Evolutionary conservation across 2,888 invertebrate species (phyloP), one percentile per base, ranked within the genome.

Genomic region (Phlogophora meticulosa): DNA sequence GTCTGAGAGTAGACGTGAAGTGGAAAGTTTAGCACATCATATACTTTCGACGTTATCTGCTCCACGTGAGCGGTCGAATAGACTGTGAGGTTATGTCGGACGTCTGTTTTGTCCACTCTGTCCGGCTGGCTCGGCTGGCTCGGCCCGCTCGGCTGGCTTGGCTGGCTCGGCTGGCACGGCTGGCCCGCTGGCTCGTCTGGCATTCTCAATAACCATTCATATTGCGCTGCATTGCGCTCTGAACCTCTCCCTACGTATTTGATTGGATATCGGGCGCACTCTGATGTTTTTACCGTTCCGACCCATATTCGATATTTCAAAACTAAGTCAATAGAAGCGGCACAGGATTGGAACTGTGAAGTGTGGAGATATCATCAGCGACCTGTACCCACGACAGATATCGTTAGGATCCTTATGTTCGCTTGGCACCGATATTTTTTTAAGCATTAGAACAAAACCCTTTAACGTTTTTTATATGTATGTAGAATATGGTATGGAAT

Each of bases 191-290:
- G 32, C 15, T 28, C 32, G 43, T 17, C 28, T 38, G 42, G 49
- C 49, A 15, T 32, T 22, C 32, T 38, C 58, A 58, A 42, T 15
- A 45, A 20, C 67, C 58, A 42, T 58, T 48, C 36, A 69, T 67
- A 58, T 67, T 49, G 69, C 60, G 42, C 22, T 20, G 48, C 24
- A 34, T 2, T 15, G 28, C 20, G 10, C 34, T 9, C 34, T 20
- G 24, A 28, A 24, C 49, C 20, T 28, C 28, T 28, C 11, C 9
- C 28, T 13, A 17, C 11, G 4, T 11, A 65, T 36, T 22, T n/a
- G 13, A 38, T 24, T 45, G 7, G 20, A 34, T 48, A 24, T 7
- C 36, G 24, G 11, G 1, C 36, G 36, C 46, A 22, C 36, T 53
- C 42, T 24, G 10, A 22, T 67, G 42, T 43, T 59, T 49, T 11